Evolutionary conservation across 35 echinoderm and acorn worm genomes (phyloP), one percentile per base, ranked within the genome.

Genomic region (Ophioderma brevispina): DNA sequence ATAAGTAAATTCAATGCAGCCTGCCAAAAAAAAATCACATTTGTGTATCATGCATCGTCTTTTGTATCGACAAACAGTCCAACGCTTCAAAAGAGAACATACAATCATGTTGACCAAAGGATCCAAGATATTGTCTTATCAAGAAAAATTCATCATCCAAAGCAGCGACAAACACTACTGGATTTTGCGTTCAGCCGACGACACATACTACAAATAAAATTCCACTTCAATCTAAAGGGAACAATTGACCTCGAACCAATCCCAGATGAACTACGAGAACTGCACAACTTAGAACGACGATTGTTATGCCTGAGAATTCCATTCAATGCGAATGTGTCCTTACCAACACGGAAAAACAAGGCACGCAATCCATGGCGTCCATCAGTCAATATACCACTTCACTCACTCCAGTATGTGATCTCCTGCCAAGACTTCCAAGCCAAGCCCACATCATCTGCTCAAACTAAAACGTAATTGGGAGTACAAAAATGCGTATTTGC

Each of bases 341-440:
- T 85, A 55, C 82, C 82, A 0, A 85, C 56, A 64, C 32, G 82
- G 0, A 36, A 25, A 37, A 32, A 85, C n/a, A 56, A 85, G 37
- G 42, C 28, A 70, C 10, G 10, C 4, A 8, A 70, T 70, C n/a
- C n/a, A n/a, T n/a, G n/a, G n/a, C 10, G 59, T 25, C 59, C 59
- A 70, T 3, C 59, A 70, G 59, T 70, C n/a, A 70, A 70, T 70
- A 25, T 70, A 15, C 59, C 59, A 70, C 59, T 25, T 70, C 59
- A 13, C 28, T 70, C 10, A 6, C 10, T 3, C 59, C 59, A 70
- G 28, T 70, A 13, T 25, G 17, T 70, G n/a, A 3, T 4, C 28
- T 70, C 15, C 59, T 70, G 28, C 59, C 59, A 70, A 8, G 59
- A 4, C 23, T 70, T 13, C 59, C 59, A 6, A 70, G 1, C 10